These are phyloP conservation scores for Dicentrarchus labrax DNA, from an alignment of 2,113 vertebrate species.

Conservation along the genomic window DNA sequence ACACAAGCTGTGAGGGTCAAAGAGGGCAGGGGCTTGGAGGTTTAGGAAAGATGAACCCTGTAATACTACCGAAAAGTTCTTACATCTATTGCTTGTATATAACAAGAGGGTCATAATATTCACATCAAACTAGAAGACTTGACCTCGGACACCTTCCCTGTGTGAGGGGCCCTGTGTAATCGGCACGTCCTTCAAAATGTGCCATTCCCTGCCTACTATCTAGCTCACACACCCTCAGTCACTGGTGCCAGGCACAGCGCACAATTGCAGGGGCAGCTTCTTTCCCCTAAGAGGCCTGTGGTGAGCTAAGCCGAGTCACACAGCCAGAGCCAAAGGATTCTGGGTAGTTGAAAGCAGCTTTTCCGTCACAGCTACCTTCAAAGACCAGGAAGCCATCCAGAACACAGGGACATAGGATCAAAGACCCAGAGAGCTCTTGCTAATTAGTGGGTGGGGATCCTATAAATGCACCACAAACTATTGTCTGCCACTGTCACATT, in stretches of 20 bases:
- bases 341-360: conserved; percentile 76
- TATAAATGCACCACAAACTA: conserved; percentile 74
- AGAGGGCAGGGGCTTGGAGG: background rate
- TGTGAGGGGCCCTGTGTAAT: conserved; percentile 16
- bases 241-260: conserved; percentile 41
- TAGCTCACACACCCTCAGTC: conserved; percentile 35
- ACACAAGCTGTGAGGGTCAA: conserved; percentile 9
- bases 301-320: conserved; percentile 65
- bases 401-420: conserved; percentile 74
- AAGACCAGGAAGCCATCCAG: conserved; percentile 74
- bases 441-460: conserved; percentile 81
- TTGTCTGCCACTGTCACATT: conserved; percentile 70
- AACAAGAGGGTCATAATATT: conserved; percentile 34
- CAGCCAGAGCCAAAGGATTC: conserved; percentile 72
- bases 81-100: conserved; percentile 9
- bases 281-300: conserved; percentile 61
- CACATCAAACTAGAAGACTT: conserved; percentile 41
- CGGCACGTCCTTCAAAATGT: conserved; percentile 30
- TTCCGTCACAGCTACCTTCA: conserved; percentile 76
- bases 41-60: background rate
- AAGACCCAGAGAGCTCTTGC: conserved; percentile 66
- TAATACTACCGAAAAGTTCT: conserved; percentile 14
- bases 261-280: conserved; percentile 52
- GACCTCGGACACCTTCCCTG: conserved; percentile 28
- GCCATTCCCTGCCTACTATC: conserved; percentile 39